Base-by-base conservation (phyloP, 1,140 invertebrate genomes). In the Euwallacea fornicatus region DNA sequence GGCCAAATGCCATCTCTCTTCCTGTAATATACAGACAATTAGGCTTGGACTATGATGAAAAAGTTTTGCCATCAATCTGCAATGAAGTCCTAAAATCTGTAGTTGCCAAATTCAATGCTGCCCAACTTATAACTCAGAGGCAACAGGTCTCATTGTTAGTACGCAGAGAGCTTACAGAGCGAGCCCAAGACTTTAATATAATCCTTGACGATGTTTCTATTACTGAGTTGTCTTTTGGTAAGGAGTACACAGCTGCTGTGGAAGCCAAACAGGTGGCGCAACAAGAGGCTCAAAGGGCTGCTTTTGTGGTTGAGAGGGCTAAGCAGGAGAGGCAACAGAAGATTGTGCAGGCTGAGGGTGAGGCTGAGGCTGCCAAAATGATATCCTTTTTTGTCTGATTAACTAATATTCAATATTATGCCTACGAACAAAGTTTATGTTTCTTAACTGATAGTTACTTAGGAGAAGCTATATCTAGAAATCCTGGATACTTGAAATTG, bases 181-280 rank as follows among this genome's bases (percentile, higher is more conserved):
- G 98, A 68, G 98, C 98, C n/a, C 88, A 91, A 78, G 98, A 99
- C 83, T 99, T 99, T 82, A 97, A 99, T 80, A 97, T 99, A 58
- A 97, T 99, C 76, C 83, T 99, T 42, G 98, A 99, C 85, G 98
- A 99, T 86, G 98, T 99, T n/a, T 98, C 98, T 6, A 91, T 99
- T 59, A 99, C 98, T 53, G 98, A 99, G 82, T 85, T 99, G 47
- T 98, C 95, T 82, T 99, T 99, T 84, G 96, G 98, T 41, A 96
- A 97, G 82, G 97, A 99, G 84, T 99, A 99, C 79, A 97, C 97
- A n/a, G 96, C 97, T 58, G 98, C 98, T 68, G 98, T 99, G 78
- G 98, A 99, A 87, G 91, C 97, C 7, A 99, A 99, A 83, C 98
- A 99, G 84, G 96, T 99, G 13, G 97, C 97, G 11, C 98, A 99